Evolutionary conservation across 2,113 vertebrate species (phyloP), one percentile per base, ranked within the genome.

Genomic region (Malurus elegans): DNA sequence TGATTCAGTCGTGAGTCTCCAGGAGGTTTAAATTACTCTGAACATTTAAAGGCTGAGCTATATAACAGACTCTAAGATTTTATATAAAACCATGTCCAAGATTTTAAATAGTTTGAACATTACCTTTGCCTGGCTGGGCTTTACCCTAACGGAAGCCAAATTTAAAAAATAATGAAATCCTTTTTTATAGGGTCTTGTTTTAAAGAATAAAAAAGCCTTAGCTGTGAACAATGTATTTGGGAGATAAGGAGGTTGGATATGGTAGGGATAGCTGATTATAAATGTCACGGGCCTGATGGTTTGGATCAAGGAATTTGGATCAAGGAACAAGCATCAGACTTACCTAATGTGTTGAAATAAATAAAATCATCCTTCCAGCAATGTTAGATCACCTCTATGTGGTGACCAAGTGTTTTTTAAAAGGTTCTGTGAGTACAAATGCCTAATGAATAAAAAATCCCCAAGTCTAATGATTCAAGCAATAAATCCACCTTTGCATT

Each of bases 401-500:
- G 23, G 48, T 32, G 32, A 89, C 4, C 18, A 89, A 66, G 42
- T 86, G 12, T 25, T 89, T 88, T 79, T 81, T 42, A 38, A 80
- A 92, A 74, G 25, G 5, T 31, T 44, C 9, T 65, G 4, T 51
- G 10, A 11, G 34, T 74, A 71, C 8, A 69, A 95, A 64, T 20
- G 44, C 6, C 20, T 71, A 75, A 76, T 48, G 24, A 47, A 75
- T 60, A 61, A 72, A 81, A 82, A 62, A 75, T 24, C n/a, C 10
- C 32, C 17, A 40, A 54, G 6, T 42, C 12, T 71, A 81, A 81
- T 74, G 38, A 67, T 56, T 80, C 47, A 71, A 58, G 31, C 51
- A 90, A 48, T 86, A 90, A 88, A 95, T 73, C 31, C 14, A 24
- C 57, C 79, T 94, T 82, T 90, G n/a, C 38, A 88, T 79, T 93